Evolutionary conservation across 2,113 vertebrate genomes (phyloP).

Genomic region (Esox niger): DNA sequence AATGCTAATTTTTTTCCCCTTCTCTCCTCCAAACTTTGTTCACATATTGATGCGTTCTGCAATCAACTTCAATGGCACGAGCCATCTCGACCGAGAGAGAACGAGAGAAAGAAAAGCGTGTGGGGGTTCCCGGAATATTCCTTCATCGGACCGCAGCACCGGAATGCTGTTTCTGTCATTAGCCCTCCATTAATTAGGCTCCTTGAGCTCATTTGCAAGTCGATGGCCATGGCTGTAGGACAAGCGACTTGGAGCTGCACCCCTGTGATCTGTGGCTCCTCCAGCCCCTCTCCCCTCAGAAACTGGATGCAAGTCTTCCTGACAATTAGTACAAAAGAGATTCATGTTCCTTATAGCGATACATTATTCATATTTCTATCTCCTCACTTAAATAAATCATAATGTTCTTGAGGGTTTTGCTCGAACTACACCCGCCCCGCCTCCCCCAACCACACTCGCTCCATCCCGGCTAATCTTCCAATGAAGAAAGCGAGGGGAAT

Average conservation of each 20-base stretch:
- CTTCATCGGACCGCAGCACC: slow-evolving; percentile 70
- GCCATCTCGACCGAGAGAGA: slow-evolving; percentile 72
- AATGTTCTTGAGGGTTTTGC: slow-evolving; percentile 80
- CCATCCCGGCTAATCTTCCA: slow-evolving; percentile 35
- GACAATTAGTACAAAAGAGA: slow-evolving; percentile 93
- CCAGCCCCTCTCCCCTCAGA: slow-evolving; percentile 78
- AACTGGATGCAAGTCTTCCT: slow-evolving; percentile 79
- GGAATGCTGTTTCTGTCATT: slow-evolving; percentile 95
- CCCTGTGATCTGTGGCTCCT: slow-evolving; percentile 92
- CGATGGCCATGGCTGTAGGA: slow-evolving; percentile 92
- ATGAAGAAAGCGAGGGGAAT: slow-evolving; percentile 34
- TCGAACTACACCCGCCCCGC: slow-evolving; percentile 61
- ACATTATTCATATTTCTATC: slow-evolving; percentile 87
- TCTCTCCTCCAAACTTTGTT: slow-evolving; percentile 79
- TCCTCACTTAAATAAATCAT: slow-evolving; percentile 85
- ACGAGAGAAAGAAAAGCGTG: slow-evolving; percentile 39
- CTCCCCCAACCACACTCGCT: slow-evolving; percentile 10
- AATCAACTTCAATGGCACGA: slow-evolving; percentile 86
- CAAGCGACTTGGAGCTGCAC: slow-evolving; percentile 87
- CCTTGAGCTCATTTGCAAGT: slow-evolving; percentile 99
- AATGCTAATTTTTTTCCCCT: slow-evolving; percentile 85
- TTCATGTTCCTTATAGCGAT: slow-evolving; percentile 82
- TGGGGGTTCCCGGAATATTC: slow-evolving; percentile 75
- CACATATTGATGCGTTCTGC: slow-evolving; percentile 84
- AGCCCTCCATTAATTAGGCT: slow-evolving; percentile 94